A percentile compares a stretch with the other conserved stretches of the same genome.
Evolutionary conservation across 2,113 vertebrate species (phyloP).

Genomic region (Leptobrachium leishanense): DNA sequence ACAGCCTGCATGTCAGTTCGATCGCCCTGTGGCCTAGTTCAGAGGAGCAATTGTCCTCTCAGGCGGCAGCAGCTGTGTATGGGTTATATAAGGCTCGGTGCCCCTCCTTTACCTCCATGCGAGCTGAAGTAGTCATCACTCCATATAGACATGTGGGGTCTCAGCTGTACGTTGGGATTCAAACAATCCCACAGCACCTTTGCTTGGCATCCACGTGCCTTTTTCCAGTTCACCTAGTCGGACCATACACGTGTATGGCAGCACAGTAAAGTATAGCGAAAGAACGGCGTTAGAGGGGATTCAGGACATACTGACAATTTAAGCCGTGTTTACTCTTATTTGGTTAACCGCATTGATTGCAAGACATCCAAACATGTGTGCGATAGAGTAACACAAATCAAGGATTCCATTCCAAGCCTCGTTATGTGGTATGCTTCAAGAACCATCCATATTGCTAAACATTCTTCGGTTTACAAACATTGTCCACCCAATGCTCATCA

Average conservation of each 20-base stretch:
- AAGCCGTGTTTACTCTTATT: too few species aligned
- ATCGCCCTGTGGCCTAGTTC: constrained; percentile 7
- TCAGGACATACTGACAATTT: too few species aligned
- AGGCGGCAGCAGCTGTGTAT: constrained; percentile 31
- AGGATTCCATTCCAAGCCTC: too few species aligned
- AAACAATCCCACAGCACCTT: constrained; percentile 33
- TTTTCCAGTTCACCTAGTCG: not conserved
- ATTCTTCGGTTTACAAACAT: too few species aligned
- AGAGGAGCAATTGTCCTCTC: constrained; percentile 12
- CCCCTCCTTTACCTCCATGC: constrained; percentile 21
- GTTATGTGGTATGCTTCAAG: too few species aligned
- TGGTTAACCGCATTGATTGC: too few species aligned
- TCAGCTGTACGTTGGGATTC: constrained; percentile 40
- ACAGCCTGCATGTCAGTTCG: not conserved
- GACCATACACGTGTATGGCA: constrained; percentile 22
- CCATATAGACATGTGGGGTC: constrained; percentile 33
- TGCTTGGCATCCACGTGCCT: constrained; percentile 29
- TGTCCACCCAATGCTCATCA: too few species aligned
- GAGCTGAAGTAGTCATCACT: constrained; percentile 33
- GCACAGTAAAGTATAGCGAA: not conserved
- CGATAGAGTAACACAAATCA: too few species aligned
- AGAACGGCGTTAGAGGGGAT: too few species aligned
- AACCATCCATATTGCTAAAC: too few species aligned
- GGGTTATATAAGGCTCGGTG: constrained; percentile 38
- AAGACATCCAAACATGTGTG: too few species aligned